These are phyloP conservation scores for Entomobrya proxima DNA, from an alignment of 2,888 invertebrate species.

Conservation along the genomic window DNA sequence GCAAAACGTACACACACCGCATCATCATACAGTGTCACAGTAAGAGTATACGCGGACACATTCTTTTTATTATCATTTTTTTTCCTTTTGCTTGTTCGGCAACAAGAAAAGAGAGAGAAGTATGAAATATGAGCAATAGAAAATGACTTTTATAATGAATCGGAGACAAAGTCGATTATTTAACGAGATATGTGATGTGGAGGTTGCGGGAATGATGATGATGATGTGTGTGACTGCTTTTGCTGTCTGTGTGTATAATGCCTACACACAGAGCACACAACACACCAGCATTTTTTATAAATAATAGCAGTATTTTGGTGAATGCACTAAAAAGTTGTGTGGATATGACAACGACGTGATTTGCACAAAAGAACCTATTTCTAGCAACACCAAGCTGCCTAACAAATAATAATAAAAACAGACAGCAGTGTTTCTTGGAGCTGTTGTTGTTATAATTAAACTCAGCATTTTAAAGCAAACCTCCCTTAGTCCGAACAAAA, in stretches of 20 bases:
- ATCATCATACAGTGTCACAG: not conserved
- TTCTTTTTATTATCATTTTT: constrained; percentile 4
- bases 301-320: no score
- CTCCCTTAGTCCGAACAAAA: no score
- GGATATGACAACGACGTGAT: not conserved
- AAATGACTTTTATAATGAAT: constrained; percentile 65
- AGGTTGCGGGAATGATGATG: not conserved
- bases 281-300: no score
- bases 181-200: constrained; percentile 46
- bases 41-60: not conserved
- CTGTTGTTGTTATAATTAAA: no score
- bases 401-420: no score
- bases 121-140: constrained; percentile 58
- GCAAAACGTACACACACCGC: not conserved
- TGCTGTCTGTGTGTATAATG: not conserved
- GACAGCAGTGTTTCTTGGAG: no score
- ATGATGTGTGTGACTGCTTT: constrained; percentile 34
- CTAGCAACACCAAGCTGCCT: not conserved
- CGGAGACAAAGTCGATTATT: constrained; percentile 66
- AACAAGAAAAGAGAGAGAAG: constrained; percentile 34
- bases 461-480: no score
- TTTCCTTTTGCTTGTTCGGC: constrained; percentile 18
- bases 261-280: constrained; percentile 24
- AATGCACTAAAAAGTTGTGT: no score
- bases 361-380: constrained; percentile 26